Evolutionary conservation across 2,113 vertebrate species (phyloP), one percentile per base, ranked within the genome.

Genomic region (Archilochus colubris): DNA sequence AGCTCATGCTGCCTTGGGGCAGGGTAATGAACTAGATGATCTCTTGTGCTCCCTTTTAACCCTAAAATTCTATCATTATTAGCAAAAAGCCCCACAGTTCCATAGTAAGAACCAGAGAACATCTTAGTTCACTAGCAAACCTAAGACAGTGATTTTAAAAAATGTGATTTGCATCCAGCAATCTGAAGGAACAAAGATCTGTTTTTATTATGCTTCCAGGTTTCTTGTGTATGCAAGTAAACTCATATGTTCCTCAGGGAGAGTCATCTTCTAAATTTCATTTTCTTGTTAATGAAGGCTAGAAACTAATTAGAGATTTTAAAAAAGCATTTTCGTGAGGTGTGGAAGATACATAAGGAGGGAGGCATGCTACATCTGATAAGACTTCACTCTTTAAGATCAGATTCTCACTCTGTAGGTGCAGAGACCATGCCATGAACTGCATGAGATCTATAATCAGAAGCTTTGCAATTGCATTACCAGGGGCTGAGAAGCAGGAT

Each of bases 1-100:
- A 96, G 68, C 82, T 96, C 90, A 95, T 96, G 59, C 43, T 95
- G 88, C 90, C 86, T 93, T 83, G 68, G 68, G 85, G 72, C 68
- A 93, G 72, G 43, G 51, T 90, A 92, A 94, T 88, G 88, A 96
- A 96, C 90, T 90, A 83, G 55, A 77, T 74, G 76, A 93, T 83
- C 80, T 86, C 51, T 63, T 70, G 68, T 4, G 11, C 73, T 90
- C 86, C 48, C 55, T 93, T 94, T 94, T 88, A 93, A 93, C 79
- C 55, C 72, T 67, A 55, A 78, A 90, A 90, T 90, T 88, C 76
- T 80, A 17, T n/a, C 33, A 80, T 74, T 88, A 90, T 66, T 88
- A 92, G 30, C 18, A 84, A 83, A 78, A 92, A 83, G 21, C 12
- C 38, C 38, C 31, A 20, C 9, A 70, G 20, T 70, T 82, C 21